Evolutionary conservation across 2,888 invertebrate species (phyloP), one percentile per base, ranked within the genome.

Genomic region (Orthosia cruda): DNA sequence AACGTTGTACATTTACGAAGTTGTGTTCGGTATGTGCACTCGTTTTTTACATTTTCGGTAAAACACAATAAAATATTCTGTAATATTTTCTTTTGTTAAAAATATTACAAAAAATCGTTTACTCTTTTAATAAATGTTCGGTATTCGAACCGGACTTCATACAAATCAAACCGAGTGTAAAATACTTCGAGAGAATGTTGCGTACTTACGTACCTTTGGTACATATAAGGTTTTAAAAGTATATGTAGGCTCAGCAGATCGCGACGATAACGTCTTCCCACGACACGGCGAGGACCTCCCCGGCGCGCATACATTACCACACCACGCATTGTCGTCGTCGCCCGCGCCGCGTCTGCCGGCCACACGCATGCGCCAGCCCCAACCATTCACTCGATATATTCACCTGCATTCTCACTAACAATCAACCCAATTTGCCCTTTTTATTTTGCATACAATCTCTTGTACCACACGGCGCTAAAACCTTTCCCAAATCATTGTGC

Each of bases 271-370:
- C 88, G 92, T 92, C 93, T 94, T 95, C 95, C 95, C 95, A 94
- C 95, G 94, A 90, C 90, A 89, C 86, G 83, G 85, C 88, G 86
- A 84, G 86, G 96, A 96, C 96, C 96, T 96, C 96, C 96, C 93
- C 89, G 91, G 91, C 89, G 96, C 91, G 96, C 96, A 96, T 96
- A 96, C 92, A 96, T 96, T 96, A 96, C 90, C 88, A 85, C 89
- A 88, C 90, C 90, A 92, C 91, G 92, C 91, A 92, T 93, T 93
- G 93, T 93, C 92, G 91, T 89, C 90, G 88, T 77, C 83, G 88
- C 84, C 84, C 80, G 77, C 83, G 64, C 75, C 73, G 62, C 62
- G 45, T 20, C 20, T 5, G 45, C 80, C 71, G 89, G 81, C 89
- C 87, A 89, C 91, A 88, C 88, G 86, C 91, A 89, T 77, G 78